Base-by-base conservation (phyloP, 2,888 invertebrate genomes). In the Gastracanthus pulcherrimus region DNA sequence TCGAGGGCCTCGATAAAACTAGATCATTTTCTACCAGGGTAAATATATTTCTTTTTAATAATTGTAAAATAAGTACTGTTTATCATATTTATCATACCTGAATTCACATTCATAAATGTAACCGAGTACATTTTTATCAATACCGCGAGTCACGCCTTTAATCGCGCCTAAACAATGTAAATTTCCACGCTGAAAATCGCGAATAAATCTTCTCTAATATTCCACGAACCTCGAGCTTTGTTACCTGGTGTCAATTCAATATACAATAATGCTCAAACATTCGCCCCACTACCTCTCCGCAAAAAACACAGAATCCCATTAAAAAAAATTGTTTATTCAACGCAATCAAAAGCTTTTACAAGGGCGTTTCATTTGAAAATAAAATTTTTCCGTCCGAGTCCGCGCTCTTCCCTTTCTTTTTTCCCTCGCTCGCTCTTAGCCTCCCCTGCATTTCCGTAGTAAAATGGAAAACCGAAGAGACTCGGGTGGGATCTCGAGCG, bases 301-400 rank as follows among this genome's bases (percentile, higher is more conserved):
- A 45, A 11, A 58, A 41, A 58, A 71, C 48, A n/a, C 7, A 29
- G 16, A 45, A 45, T 45, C 45, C 11, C 34, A 55, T 55, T 26
- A 70, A 70, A 67, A 67, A 67, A 38, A 13, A 9, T 58, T 71
- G 41, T 71, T 41, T 71, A 71, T 58, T 71, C 38, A 36, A n/a
- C 29, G 58, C 58, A 71, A 71, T 71, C 71, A 38, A 71, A 58
- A 58, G 26, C 29, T 19, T 41, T 34, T 55, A 58, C 58, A 38
- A 45, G 45, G 45, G 19, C 31, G 55, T 71, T 38, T 55, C 29
- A 62, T 62, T 45, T 74, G 41, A 41, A 74, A 75, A 64, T 75
- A 66, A 64, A 75, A 75, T 76, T 58, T 66, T 2, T 11, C 29
- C 41, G 6, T 3, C 45, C n/a, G 6, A n/a, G n/a, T 36, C 26